Evolutionary conservation across 2,888 invertebrate genomes (phyloP).

Genomic region (Caenorhabditis becei): DNA sequence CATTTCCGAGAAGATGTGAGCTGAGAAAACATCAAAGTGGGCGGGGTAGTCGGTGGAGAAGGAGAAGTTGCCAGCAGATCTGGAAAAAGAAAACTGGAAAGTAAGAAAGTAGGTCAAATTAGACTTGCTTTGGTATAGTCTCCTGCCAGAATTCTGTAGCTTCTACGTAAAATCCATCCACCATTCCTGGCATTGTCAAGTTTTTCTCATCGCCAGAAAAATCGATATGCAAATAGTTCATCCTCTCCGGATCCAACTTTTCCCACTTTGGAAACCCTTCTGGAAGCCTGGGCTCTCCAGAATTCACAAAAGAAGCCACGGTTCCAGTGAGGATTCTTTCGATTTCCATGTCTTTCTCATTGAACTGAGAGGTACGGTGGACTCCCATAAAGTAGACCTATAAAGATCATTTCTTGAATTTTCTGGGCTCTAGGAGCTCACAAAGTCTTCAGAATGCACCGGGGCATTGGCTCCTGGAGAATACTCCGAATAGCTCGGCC

Average conservation of each 20-base stretch:
- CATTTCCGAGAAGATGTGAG: not conserved
- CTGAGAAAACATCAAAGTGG: constrained; percentile 22
- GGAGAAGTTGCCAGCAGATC: constrained; percentile 23
- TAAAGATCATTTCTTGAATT: not conserved
- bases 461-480: not conserved
- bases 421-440: not conserved
- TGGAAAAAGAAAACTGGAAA: not conserved
- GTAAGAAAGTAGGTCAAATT: too few species aligned
- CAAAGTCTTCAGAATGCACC: constrained; percentile 45
- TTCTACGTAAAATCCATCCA: constrained; percentile 14
- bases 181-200: constrained; percentile 12
- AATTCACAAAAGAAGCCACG: constrained; percentile 45
- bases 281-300: constrained; percentile 7
- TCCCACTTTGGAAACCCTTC: constrained; percentile 14
- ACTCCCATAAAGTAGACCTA: constrained; percentile 36
- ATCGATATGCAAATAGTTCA: constrained; percentile 34
- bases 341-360: constrained; percentile 37
- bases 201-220: constrained; percentile 28
- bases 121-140: not conserved
- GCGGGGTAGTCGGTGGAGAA: constrained; percentile 8
- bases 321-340: constrained; percentile 29
- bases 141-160: constrained; percentile 25
- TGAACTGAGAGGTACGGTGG: constrained; percentile 15
- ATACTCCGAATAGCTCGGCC: constrained; percentile 11
- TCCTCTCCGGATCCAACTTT: constrained; percentile 3